Evolutionary conservation across 2,888 invertebrate species (phyloP), one percentile per base, ranked within the genome.

Genomic region (Drosophila pseudotalamancana): DNA sequence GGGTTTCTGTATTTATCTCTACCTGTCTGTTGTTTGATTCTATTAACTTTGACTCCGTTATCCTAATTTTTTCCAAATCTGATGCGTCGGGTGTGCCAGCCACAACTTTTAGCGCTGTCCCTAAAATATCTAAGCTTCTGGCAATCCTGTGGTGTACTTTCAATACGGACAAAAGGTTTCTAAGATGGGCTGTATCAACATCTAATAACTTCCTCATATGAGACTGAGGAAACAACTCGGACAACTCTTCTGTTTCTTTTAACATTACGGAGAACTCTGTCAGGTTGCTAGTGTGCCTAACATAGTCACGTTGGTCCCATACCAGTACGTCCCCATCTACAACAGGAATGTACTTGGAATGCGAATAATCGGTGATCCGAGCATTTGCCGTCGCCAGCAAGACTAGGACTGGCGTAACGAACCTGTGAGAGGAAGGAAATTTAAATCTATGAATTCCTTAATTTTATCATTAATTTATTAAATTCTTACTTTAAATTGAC

Each of bases 1-100:
- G 42, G 2, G 39, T 39, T n/a, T 39, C 23, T n/a, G 39, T 11
- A 23, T 39, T n/a, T n/a, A n/a, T n/a, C n/a, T n/a, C n/a, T n/a
- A n/a, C n/a, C n/a, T n/a, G n/a, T n/a, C n/a, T n/a, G n/a, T n/a
- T n/a, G n/a, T n/a, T n/a, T n/a, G n/a, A n/a, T n/a, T n/a, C n/a
- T n/a, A n/a, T n/a, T n/a, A n/a, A n/a, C n/a, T n/a, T n/a, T n/a
- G n/a, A n/a, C n/a, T n/a, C n/a, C n/a, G n/a, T n/a, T 39, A 40
- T 14, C 21, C 5, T 11, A 27, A 16, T 8, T 42, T 14, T 27
- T 9, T 0, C 25, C 14, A n/a, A n/a, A n/a, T 25, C 5, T 21
- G 21, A 21, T 21, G 21, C 21, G n/a, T 43, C 5, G 4, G 43
- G 43, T 6, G 19, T 43, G 11, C 43, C 31, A 6, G 43, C 32